Evolutionary conservation across 2,888 invertebrate genomes (phyloP), one percentile per base, ranked within the genome.

Genomic region (Emmelina monodactyla): DNA sequence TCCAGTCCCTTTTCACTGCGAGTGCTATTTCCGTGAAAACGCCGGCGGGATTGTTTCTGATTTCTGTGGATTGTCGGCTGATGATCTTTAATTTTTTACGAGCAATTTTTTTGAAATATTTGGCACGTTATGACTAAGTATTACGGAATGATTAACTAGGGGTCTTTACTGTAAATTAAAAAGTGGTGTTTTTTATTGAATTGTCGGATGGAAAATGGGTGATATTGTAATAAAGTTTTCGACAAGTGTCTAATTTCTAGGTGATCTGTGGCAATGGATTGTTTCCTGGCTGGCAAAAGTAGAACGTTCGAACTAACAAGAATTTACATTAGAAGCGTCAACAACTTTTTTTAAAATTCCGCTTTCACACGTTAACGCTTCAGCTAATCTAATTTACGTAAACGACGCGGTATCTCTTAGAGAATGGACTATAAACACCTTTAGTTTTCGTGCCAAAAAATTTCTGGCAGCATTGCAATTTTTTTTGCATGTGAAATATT

Each of bases 341-440:
- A 19, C 19, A 19, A 6, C 5, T 19, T 19, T 9, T 9, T 19
- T 6, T 19, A 19, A 19, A 6, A 19, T 19, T 19, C 19, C 5
- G 5, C 9, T 6, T 19, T 19, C 19, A 19, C 5, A 19, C 19
- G 9, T 19, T 19, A 19, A 6, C 19, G n/a, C 11, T 7, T n/a
- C 25, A 25, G 11, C 11, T 10, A 7, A 25, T 25, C 4, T 25
- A 25, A 25, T 25, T 25, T 25, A 25, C 25, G 11, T 25, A 3
- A 9, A 25, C 4, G 25, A 25, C 11, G 43, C 47, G 44, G 50
- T 45, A 47, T 49, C 42, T 53, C 46, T 44, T 37, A 45, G 50
- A 42, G 53, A 45, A 49, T 39, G 44, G 32, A 43, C 41, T 46
- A 44, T 49, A 54, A 50, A 55, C 62, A 63, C 62, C 63, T 62